Percentiles rank a stretch among this genome's conserved stretches.
phyloP scores from a whole-genome alignment of 2,888 invertebrate genomes.

The Eustalomyia histrio region DNA sequence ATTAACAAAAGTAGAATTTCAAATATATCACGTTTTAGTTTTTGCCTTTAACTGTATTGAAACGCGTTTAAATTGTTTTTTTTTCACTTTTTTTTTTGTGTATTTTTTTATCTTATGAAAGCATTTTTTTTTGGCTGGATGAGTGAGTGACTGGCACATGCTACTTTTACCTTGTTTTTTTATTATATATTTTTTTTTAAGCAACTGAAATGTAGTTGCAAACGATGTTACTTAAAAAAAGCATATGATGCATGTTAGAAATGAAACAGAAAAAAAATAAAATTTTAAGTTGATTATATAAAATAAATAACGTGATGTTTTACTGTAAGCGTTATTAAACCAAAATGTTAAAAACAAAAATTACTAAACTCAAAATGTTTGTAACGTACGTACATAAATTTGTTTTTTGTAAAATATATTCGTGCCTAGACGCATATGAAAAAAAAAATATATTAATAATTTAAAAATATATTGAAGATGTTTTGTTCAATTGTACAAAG shows the following conservation, averaged over 20 bases:
- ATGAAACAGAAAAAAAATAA: neutral
- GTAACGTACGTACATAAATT: neutral
- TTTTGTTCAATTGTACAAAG: neutral
- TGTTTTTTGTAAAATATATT: neutral
- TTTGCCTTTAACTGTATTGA: neutral
- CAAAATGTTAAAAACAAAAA: neutral
- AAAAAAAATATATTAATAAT: neutral
- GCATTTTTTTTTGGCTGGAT: conserved; percentile 7
- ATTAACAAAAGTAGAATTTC: conserved; percentile 21
- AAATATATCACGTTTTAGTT: conserved; percentile 48
- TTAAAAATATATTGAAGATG: neutral
- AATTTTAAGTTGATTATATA: conserved; percentile 36
- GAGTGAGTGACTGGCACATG: conserved; percentile 34
- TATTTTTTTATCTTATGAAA: conserved; percentile 5
- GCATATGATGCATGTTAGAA: conserved; percentile 7
- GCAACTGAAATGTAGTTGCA: neutral
- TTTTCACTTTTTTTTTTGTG: neutral
- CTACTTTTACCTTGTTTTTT: conserved; percentile 9
- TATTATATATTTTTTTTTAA: neutral
- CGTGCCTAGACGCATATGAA: conserved; percentile 16
- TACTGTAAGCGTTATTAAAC: conserved; percentile 10
- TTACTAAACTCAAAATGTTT: neutral
- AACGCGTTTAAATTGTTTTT: neutral
- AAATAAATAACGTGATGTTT: conserved; percentile 41
- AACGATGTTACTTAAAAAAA: neutral